Base-by-base conservation (phyloP, 2,113 vertebrate genomes). In the Alouatta palliata region DNA sequence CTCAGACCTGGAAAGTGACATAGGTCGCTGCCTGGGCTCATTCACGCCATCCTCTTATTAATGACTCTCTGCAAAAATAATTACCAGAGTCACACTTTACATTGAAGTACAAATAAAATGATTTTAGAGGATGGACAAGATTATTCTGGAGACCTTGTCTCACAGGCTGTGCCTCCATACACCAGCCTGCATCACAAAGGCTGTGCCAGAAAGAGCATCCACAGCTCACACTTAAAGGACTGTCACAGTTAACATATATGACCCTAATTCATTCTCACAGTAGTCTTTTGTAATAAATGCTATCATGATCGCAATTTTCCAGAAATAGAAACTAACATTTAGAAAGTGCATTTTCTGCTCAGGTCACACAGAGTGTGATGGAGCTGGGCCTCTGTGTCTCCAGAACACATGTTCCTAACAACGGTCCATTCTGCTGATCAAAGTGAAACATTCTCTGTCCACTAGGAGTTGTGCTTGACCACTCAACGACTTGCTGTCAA, bases 31-130 rank as follows among this genome's bases (percentile, higher is more conserved):
- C 64, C 81, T 43, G 20, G 37, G 7, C 6, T n/a, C 2, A 0
- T 4, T 45, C 70, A 23, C 1, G 5, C 35, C 17, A 13, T 2
- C n/a, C 30, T 80, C 30, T 61, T 13, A 6, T 1, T 21, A 40
- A 9, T 2, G 0, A 35, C 11, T 16, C 35, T 23, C 37, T 19
- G 12, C 23, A 13, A 30, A 45, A 70, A 32, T 32, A 6, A 49
- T 19, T 5, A 11, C 0, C 8, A 40, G 23, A 0, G 66, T 27
- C 80, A 76, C 12, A 1, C 19, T 45, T 40, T 10, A 21, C 32
- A 0, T 0, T 0, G 16, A 1, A 81, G 75, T 1, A 45, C 19
- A 17, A 32, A 6, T 6, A 2, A 56, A 47, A 30, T 4, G 3
- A 23, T 19, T 45, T 0, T 1, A 37, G 54, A 83, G 21, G 20